Base-by-base conservation (phyloP, 2,797 vertebrate genomes). In the Mormyrus hasselquistii region DNA sequence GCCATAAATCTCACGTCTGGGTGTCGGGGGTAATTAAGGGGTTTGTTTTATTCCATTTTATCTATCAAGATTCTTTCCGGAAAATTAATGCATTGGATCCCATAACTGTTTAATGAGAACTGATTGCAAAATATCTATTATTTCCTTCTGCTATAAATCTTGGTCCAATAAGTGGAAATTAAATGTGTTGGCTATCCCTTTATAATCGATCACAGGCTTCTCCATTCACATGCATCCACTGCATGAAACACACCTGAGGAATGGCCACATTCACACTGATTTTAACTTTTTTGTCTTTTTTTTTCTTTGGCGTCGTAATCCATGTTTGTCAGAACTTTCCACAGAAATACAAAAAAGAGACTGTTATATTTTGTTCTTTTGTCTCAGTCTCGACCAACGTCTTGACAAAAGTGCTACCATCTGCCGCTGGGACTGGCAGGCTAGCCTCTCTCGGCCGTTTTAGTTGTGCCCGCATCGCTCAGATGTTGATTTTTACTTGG, bases 71-170 rank as follows among this genome's bases (percentile, higher is more conserved):
- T 55, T 22, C 55, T 52, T 9, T 29, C 62, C 10, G 25, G 62
- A 53, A 53, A 86, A 86, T 86, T n/a, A 86, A 52, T 86, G 84
- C 84, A 38, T 86, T 16, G 41, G 50, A 22, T 47, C 47, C 82
- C 82, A 84, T 47, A 86, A 86, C 50, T 86, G 12, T 83, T 83
- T 86, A 86, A 86, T 86, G 84, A 25, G 50, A 86, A 86, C 84
- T 55, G 49, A 86, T 86, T 52, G 47, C 47, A 52, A 86, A 86
- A 86, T 86, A 86, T 86, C 44, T 86, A 34, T 55, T 53, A 83
- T 86, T 86, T 34, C 50, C n/a, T 47, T 49, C 84, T 12, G 22
- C 84, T 86, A 86, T 86, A 86, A 86, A 86, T 86, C 85, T 86
- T 86, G 29, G 22, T 25, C 44, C 84, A 16, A 14, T 86, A 52